These are phyloP conservation scores for Heliconius hermathena DNA, from an alignment of 1,140 invertebrate species.

Conservation along the genomic window DNA sequence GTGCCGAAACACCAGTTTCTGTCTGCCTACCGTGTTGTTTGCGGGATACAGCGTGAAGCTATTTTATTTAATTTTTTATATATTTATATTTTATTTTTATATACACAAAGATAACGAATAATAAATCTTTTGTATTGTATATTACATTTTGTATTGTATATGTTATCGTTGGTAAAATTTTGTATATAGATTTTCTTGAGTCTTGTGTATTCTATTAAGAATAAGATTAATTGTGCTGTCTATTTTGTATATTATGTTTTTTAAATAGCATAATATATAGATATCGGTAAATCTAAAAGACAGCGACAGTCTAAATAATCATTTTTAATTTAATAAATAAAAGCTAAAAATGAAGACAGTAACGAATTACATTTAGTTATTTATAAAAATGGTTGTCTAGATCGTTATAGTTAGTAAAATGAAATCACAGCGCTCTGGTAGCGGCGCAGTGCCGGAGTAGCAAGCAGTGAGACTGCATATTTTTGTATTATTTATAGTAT, in stretches of 20 bases:
- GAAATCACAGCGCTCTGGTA: neutral
- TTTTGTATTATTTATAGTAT: neutral
- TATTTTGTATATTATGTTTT: too few relatives aligned
- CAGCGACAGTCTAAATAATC: neutral
- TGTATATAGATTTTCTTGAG: too few relatives aligned
- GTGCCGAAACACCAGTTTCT: too few relatives aligned
- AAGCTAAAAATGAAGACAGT: neutral
- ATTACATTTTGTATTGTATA: too few relatives aligned
- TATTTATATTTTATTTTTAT: too few relatives aligned
- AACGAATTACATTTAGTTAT: neutral
- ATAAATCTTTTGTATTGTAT: neutral
- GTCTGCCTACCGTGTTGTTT: too few relatives aligned
- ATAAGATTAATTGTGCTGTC: too few relatives aligned
- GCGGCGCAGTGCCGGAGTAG: neutral
- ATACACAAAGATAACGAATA: neutral
- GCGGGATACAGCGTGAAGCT: too few relatives aligned
- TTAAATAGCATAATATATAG: neutral
- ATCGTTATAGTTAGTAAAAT: neutral
- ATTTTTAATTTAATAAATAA: neutral
- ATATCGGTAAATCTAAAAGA: neutral
- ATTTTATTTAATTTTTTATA: too few relatives aligned
- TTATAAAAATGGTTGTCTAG: neutral
- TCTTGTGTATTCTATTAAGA: too few relatives aligned
- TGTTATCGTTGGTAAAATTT: too few relatives aligned
- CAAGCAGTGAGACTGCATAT: neutral